phyloP scores from a whole-genome alignment of 92 coral and sea anemone genomes.

The Umimayanthus chanpuru region DNA sequence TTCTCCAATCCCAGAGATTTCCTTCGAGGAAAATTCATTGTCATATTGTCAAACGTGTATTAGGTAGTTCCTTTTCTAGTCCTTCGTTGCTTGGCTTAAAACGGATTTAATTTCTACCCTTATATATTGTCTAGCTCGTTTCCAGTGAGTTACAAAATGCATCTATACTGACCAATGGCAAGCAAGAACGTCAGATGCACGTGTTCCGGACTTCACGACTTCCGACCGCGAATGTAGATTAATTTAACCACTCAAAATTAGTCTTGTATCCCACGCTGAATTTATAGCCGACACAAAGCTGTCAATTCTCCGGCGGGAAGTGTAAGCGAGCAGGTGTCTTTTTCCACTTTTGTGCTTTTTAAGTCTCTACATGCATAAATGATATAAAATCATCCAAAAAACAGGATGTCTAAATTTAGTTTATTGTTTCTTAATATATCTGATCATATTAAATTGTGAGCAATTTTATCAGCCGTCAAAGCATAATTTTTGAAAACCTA shows the following conservation, averaged over 20 bases:
- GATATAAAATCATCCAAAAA: neutral
- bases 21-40: constrained; percentile 15
- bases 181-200: constrained; percentile 26
- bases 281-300: constrained; percentile 20
- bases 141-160: constrained; percentile 30
- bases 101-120: constrained; percentile 16
- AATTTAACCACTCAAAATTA: constrained; percentile 12
- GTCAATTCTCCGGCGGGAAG: constrained; percentile 22
- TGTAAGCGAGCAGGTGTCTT: constrained; percentile 18
- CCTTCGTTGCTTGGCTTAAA: constrained; percentile 27
- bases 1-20: constrained; percentile 29
- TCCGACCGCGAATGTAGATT: constrained; percentile 27
- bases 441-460: constrained; percentile 14
- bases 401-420: constrained; percentile 23
- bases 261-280: constrained; percentile 26
- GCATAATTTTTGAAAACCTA: constrained; percentile 13
- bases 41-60: constrained; percentile 16
- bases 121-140: constrained; percentile 24
- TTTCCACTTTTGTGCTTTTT: constrained; percentile 1
- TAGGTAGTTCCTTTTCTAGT: constrained; percentile 4
- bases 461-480: constrained; percentile 31
- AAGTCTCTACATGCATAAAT: constrained; percentile 5
- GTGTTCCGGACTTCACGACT: constrained; percentile 7
- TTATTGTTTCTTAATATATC: neutral
- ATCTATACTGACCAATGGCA: constrained; percentile 15